Percentiles rank a stretch among this genome's conserved stretches.
phyloP scores from a whole-genome alignment of 2,113 vertebrate genomes.

The Crocuta crocuta region DNA sequence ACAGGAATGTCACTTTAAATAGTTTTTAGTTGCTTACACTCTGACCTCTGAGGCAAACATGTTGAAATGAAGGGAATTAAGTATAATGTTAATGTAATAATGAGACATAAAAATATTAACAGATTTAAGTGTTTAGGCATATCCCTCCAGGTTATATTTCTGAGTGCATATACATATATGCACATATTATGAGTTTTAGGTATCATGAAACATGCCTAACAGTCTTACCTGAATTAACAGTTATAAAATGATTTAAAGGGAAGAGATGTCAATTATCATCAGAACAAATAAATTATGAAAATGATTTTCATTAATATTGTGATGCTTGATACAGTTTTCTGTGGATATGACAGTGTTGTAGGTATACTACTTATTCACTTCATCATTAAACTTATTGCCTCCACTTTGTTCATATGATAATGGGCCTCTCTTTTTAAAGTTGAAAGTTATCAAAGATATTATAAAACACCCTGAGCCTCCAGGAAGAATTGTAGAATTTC shows the following conservation, averaged over 20 bases:
- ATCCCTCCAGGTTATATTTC: background rate
- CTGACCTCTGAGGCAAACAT: background rate
- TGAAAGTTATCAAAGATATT: background rate
- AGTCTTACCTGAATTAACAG: background rate
- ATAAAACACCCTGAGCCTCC: background rate
- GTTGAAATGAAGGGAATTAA: background rate
- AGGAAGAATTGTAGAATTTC: background rate
- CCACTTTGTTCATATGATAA: background rate
- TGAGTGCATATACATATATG: background rate
- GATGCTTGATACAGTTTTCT: constrained; percentile 84
- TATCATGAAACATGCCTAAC: constrained; percentile 7
- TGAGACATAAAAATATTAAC: background rate
- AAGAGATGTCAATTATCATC: constrained; percentile 68
- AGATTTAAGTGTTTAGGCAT: background rate
- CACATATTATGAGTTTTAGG: background rate
- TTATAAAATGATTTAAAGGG: constrained; percentile 42
- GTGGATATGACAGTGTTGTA: constrained; percentile 74
- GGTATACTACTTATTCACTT: constrained; percentile 59
- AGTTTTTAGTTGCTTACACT: background rate
- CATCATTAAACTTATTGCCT: background rate
- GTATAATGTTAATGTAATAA: background rate
- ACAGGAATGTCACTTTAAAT: background rate
- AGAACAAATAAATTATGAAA: constrained; percentile 81
- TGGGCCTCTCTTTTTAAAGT: background rate
- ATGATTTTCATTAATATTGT: constrained; percentile 75